phyloP scores from a whole-genome alignment of 2,888 invertebrate species.

The Catocala nupta region DNA sequence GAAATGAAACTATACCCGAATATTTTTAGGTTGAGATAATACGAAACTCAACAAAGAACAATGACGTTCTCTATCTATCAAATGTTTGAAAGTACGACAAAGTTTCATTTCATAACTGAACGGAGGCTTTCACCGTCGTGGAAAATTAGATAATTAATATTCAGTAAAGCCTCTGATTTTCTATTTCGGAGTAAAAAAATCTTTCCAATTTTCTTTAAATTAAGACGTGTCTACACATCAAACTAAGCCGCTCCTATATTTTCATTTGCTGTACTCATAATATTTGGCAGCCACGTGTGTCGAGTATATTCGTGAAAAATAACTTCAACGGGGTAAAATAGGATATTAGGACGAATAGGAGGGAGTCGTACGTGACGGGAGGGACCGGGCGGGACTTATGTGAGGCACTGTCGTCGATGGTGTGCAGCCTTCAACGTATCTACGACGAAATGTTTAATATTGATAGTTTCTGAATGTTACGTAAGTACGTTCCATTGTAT shows the following conservation, averaged over 20 bases:
- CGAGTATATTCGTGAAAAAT: constrained; percentile 15
- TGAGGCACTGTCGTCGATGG: constrained; percentile 5
- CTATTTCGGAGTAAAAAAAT: constrained; percentile 18
- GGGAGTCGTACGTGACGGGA: constrained; percentile 6
- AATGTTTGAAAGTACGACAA: background rate
- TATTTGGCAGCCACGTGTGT: constrained; percentile 22
- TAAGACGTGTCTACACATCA: constrained; percentile 19
- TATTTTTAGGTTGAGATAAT: too few relatives aligned
- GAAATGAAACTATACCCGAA: too few relatives aligned
- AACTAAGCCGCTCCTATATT: constrained; percentile 18
- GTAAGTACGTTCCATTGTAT: too few relatives aligned
- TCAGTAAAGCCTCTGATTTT: constrained; percentile 12
- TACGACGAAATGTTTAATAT: background rate
- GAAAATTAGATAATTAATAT: constrained; percentile 24
- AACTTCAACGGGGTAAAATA: constrained; percentile 14
- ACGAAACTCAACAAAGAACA: too few relatives aligned
- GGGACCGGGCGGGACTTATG: constrained; percentile 5
- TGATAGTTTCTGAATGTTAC: constrained; percentile 1
- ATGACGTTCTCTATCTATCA: too few relatives aligned
- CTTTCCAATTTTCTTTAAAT: constrained; percentile 31
- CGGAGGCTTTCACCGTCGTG: constrained; percentile 12
- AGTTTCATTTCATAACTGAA: background rate
- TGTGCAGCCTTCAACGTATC: constrained; percentile 4
- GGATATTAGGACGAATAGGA: constrained; percentile 5
- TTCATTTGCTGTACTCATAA: constrained; percentile 25